Percentiles rank a stretch among this genome's conserved stretches.
Evolutionary conservation across 2,113 vertebrate species (phyloP).

Genomic region (Myotis brandtii): DNA sequence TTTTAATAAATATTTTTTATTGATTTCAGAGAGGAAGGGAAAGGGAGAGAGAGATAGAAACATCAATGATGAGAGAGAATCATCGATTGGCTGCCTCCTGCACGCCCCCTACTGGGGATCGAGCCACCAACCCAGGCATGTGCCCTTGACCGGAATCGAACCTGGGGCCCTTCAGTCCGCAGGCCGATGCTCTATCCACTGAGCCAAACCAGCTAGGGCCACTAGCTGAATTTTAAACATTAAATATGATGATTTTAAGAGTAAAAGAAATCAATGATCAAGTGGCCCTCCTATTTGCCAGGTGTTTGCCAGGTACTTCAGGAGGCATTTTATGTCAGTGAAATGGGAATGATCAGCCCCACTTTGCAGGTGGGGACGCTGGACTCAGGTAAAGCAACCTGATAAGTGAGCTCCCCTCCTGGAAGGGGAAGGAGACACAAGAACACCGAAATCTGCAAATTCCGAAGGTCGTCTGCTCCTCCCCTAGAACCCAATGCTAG

Average conservation of each 20-base stretch:
- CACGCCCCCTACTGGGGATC: too few species aligned
- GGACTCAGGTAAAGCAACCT: background rate
- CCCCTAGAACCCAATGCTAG: rapidly evolving
- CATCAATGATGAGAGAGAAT: too few species aligned
- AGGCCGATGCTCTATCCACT: too few species aligned
- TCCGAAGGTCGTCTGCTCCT: background rate
- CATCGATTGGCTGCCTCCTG: too few species aligned
- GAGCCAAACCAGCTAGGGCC: too few species aligned
- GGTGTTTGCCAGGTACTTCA: slow-evolving; percentile 55
- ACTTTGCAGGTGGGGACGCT: background rate
- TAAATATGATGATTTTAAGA: slow-evolving; percentile 50
- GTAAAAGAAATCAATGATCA: background rate
- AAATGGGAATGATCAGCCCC: background rate
- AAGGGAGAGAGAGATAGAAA: too few species aligned
- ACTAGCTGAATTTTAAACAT: slow-evolving; percentile 30
- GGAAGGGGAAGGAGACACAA: too few species aligned
- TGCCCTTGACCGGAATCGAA: too few species aligned
- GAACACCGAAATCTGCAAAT: background rate
- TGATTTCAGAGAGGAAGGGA: too few species aligned
- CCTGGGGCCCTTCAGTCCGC: too few species aligned
- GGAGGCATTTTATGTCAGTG: slow-evolving; percentile 27
- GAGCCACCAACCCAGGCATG: too few species aligned
- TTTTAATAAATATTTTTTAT: too few species aligned
- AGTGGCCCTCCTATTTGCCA: slow-evolving; percentile 38
- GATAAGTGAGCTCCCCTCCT: background rate